Percentiles rank a stretch among this genome's conserved stretches.
Conservation (phyloP, 2,888 invertebrate species). For the Plagodis dolabraria region DNA sequence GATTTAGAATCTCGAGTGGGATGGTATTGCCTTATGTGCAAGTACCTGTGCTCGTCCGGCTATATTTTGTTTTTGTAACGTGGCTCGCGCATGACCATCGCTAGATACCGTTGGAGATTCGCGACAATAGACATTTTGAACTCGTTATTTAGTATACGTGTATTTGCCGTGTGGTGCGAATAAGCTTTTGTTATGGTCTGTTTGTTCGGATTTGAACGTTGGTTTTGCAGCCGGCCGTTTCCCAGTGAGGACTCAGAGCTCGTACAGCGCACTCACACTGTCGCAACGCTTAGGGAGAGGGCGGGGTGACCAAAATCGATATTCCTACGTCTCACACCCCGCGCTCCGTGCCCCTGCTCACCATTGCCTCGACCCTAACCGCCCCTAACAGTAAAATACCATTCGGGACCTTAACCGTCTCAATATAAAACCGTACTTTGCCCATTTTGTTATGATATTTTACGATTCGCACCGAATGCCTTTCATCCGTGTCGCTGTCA, state of each 20-base stretch:
- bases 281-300: conserved; percentile 76
- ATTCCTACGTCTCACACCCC: conserved; percentile 77
- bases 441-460: conserved; percentile 34
- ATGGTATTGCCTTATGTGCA: conserved; percentile 26
- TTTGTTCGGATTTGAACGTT: conserved; percentile 65
- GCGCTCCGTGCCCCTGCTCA: conserved; percentile 65
- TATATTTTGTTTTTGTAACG: conserved; percentile 17
- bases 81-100: conserved; percentile 26
- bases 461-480: conserved; percentile 40
- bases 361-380: conserved; percentile 77
- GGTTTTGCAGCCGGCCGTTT: conserved; percentile 60
- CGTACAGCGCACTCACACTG: conserved; percentile 78
- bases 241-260: conserved; percentile 67
- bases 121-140: conserved; percentile 37
- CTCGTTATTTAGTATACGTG: conserved; percentile 51
- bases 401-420: conserved; percentile 73
- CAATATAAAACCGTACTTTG: conserved; percentile 69
- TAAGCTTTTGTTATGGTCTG: conserved; percentile 61
- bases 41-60: conserved; percentile 13
- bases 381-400: conserved; percentile 75
- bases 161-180: conserved; percentile 49
- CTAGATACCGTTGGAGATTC: conserved; percentile 26
- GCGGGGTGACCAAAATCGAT: conserved; percentile 83
- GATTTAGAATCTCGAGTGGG: conserved; percentile 26
- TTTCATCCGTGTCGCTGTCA: conserved; percentile 47